phyloP scores from a whole-genome alignment of 2,888 invertebrate genomes.

The Petrophora chlorosata region DNA sequence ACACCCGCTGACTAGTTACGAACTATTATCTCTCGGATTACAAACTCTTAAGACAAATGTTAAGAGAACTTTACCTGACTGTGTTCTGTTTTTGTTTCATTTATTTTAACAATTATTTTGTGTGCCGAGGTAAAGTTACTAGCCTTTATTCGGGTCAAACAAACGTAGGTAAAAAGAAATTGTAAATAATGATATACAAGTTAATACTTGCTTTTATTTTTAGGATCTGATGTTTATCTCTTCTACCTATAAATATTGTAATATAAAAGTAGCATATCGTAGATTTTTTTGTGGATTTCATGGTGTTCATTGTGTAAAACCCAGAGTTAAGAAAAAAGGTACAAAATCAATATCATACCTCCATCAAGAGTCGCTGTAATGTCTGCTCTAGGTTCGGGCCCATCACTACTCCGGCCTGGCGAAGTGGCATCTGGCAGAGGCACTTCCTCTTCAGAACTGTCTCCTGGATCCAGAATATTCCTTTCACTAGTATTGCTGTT shows the following conservation, averaged over 20 bases:
- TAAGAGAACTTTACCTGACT: conserved; percentile 45
- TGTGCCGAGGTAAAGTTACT: not conserved
- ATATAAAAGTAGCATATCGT: too few relatives aligned
- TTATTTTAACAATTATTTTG: conserved; percentile 25
- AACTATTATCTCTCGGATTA: conserved; percentile 74
- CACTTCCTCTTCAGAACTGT: conserved; percentile 79
- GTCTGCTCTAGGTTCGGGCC: conserved; percentile 77
- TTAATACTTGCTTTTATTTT: too few relatives aligned
- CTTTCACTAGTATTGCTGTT: conserved; percentile 74
- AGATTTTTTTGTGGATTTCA: not conserved
- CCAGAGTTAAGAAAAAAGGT: too few relatives aligned
- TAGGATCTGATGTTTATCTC: too few relatives aligned
- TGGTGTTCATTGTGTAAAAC: not conserved
- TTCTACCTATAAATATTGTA: too few relatives aligned
- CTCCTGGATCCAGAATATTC: conserved; percentile 75
- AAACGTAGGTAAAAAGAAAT: too few relatives aligned
- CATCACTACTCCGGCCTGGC: conserved; percentile 77
- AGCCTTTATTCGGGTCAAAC: too few relatives aligned
- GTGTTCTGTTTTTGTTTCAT: conserved; percentile 45
- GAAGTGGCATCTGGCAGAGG: conserved; percentile 76
- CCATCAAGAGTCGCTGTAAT: conserved; percentile 75
- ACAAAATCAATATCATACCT: conserved; percentile 48
- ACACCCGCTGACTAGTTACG: conserved; percentile 65
- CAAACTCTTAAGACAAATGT: conserved; percentile 59
- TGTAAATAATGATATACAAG: too few relatives aligned